Evolutionary conservation across 2,888 invertebrate species (phyloP).

Genomic region (Zygogramma bicolorata): DNA sequence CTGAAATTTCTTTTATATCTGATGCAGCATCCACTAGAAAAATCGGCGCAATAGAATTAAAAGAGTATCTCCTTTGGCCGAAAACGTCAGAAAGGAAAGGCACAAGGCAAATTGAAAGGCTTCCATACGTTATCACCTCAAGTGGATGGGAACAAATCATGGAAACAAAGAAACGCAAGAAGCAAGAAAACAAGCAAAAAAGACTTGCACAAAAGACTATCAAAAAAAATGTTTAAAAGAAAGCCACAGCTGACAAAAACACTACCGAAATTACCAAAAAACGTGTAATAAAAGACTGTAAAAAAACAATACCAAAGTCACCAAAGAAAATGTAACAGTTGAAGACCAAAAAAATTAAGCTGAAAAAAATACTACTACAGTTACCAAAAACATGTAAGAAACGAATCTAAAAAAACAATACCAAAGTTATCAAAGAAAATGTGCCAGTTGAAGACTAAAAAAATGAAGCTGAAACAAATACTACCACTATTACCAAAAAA

Average conservation of each 20-base stretch:
- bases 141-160: not conserved
- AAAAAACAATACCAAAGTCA: not conserved
- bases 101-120: not conserved
- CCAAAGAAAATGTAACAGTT: not conserved
- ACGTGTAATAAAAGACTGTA: not conserved
- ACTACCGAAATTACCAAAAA: not conserved
- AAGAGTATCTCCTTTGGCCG: not conserved
- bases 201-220: not conserved
- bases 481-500: too few relatives aligned
- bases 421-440: not conserved
- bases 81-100: not conserved
- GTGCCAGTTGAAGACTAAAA: not conserved
- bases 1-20: not conserved
- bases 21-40: not conserved
- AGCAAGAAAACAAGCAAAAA: not conserved
- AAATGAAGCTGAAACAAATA: not conserved
- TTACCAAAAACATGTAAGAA: not conserved
- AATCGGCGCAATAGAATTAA: not conserved
- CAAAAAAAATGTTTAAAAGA: not conserved
- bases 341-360: not conserved
- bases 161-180: not conserved
- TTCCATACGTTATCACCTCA: not conserved
- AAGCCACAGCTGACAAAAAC: not conserved
- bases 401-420: not conserved
- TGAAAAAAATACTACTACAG: not conserved